phyloP scores from a whole-genome alignment of 2,113 vertebrate species.

The Laterallus jamaicensis region DNA sequence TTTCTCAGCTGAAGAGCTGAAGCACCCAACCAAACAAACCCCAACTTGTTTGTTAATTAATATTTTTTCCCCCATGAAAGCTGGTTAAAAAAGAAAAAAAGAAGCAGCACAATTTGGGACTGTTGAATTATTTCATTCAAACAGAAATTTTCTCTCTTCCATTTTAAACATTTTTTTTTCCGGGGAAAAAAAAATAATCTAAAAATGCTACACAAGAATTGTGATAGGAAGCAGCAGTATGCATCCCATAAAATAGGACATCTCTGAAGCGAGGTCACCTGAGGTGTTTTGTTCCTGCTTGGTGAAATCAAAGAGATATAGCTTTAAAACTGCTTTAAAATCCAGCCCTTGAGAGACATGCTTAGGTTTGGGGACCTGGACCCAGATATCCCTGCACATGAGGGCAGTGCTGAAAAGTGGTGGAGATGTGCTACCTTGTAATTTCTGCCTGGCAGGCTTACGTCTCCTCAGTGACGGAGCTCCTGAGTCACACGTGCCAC shows the following conservation, averaged over 20 bases:
- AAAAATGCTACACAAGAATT: not conserved
- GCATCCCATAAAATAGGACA: not conserved
- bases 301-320: not conserved
- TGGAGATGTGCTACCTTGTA: not conserved
- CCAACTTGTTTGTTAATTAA: constrained; percentile 59
- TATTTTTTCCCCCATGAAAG: constrained; percentile 5
- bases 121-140: not conserved
- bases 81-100: not conserved
- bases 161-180: not conserved
- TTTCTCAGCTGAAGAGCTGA: constrained; percentile 59
- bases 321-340: not conserved
- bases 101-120: not conserved
- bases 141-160: not conserved
- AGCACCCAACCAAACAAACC: constrained; percentile 56
- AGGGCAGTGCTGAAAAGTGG: not conserved
- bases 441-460: not conserved
- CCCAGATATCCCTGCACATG: not conserved
- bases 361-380: not conserved
- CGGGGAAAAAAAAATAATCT: not conserved
- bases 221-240: not conserved
- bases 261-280: not conserved
- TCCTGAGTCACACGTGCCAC: not conserved
- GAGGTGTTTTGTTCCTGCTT: rapidly evolving
- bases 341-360: not conserved
- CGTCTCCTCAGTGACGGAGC: rapidly evolving